Evolutionary conservation across 1,140 invertebrate species (phyloP).

Genomic region (Spodoptera litura): DNA sequence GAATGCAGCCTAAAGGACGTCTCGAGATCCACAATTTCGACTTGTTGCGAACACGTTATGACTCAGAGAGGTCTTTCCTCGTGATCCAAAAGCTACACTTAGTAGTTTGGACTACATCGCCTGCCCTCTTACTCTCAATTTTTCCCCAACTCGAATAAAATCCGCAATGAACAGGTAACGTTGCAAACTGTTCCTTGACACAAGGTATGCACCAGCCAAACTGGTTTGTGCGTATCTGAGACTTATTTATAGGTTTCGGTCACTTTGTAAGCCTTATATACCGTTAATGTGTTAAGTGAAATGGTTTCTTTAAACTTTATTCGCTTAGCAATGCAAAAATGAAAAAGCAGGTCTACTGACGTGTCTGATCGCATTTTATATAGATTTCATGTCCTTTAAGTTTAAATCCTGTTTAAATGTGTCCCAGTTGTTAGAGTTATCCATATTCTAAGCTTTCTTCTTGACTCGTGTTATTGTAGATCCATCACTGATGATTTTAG

Average conservation of each 20-base stretch:
- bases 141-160: neutral
- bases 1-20: slow-evolving; percentile 13
- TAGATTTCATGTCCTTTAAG: too few species aligned
- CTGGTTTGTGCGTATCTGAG: slow-evolving; percentile 30
- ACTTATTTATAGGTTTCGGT: slow-evolving; percentile 34
- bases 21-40: slow-evolving; percentile 17
- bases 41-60: slow-evolving; percentile 29
- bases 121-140: neutral
- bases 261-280: slow-evolving; percentile 32
- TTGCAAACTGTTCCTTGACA: neutral
- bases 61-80: slow-evolving; percentile 38
- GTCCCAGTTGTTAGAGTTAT: too few species aligned
- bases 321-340: neutral
- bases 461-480: too few species aligned
- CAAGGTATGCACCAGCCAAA: slow-evolving; percentile 22
- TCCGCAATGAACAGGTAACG: neutral
- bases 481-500: too few species aligned
- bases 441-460: too few species aligned
- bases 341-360: too few species aligned
- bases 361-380: too few species aligned
- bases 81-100: neutral
- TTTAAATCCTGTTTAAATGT: too few species aligned
- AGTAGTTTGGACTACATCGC: neutral
- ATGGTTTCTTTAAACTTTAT: slow-evolving; percentile 25
- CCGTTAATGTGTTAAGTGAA: slow-evolving; percentile 31